phyloP scores from a whole-genome alignment of 2,797 vertebrate species.

The Megalops cyprinoides region DNA sequence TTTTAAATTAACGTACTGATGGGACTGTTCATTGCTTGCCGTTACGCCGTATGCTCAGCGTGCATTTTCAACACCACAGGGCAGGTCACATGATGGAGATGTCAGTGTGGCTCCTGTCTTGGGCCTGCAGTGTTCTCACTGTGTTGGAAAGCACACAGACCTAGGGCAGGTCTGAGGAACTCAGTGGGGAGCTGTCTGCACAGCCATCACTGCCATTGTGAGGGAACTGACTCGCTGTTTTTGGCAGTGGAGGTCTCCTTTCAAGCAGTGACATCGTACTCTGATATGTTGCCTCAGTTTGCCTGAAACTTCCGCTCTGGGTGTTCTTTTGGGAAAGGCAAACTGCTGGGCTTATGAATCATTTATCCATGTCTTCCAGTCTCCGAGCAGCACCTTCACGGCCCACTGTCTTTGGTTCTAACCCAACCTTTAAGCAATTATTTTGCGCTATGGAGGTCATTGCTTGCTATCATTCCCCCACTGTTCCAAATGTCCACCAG shows the following conservation, averaged over 20 bases:
- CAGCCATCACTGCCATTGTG: not conserved
- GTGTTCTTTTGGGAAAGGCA: not conserved
- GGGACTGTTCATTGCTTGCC: no score
- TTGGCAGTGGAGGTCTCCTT: not conserved
- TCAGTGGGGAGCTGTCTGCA: not conserved
- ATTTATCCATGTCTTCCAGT: not conserved
- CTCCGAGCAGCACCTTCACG: no score
- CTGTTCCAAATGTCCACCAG: no score
- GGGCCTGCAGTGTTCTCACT: not conserved
- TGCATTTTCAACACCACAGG: not conserved
- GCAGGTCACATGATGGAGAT: no score
- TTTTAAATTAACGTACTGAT: no score
- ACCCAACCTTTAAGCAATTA: no score
- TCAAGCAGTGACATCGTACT: not conserved
- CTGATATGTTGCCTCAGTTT: not conserved
- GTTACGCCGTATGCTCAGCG: not conserved
- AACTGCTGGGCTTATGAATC: not conserved
- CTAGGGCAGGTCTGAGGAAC: not conserved
- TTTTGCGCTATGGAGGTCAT: no score
- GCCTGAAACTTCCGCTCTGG: not conserved
- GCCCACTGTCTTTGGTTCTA: no score
- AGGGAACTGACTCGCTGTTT: not conserved
- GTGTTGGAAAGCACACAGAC: not conserved
- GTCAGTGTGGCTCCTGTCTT: no score
- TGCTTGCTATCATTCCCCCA: no score